A percentile compares a stretch with the other conserved stretches of the same genome.
Conservation (phyloP, 2,888 invertebrate species). For the Clivina fossor region DNA sequence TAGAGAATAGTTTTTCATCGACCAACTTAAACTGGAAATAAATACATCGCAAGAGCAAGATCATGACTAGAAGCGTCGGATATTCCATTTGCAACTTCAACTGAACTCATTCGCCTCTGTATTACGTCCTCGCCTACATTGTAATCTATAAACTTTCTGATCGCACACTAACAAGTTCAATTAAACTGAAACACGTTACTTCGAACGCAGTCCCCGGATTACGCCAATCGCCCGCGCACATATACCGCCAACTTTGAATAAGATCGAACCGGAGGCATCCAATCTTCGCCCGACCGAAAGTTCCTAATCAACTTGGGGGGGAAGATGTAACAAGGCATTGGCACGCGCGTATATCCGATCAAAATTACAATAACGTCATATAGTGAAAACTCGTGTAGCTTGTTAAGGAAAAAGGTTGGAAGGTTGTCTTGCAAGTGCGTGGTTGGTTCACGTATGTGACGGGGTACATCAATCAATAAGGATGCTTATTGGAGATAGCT, state of each 20-base stretch:
- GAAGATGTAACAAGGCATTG: neutral
- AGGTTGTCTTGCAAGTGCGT: constrained; percentile 24
- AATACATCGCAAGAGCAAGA: no score
- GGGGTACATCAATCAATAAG: constrained; percentile 34
- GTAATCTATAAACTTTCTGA: constrained; percentile 13
- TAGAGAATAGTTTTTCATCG: no score
- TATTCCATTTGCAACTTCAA: no score
- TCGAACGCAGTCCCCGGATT: constrained; percentile 10
- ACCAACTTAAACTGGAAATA: no score
- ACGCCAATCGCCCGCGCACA: constrained; percentile 2
- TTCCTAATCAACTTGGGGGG: constrained; percentile 11
- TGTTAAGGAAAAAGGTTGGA: constrained; percentile 11
- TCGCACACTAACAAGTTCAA: constrained; percentile 10
- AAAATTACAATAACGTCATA: constrained; percentile 25
- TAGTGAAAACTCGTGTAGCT: constrained; percentile 31
- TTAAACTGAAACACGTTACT: constrained; percentile 1
- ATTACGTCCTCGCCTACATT: no score
- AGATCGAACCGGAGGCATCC: neutral
- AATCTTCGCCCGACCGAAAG: constrained; percentile 5
- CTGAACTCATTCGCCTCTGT: no score
- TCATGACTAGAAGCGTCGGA: no score
- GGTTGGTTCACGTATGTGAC: constrained; percentile 22
- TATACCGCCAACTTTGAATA: neutral
- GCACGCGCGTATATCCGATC: constrained; percentile 17
- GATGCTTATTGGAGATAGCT: constrained; percentile 26